phyloP scores from a whole-genome alignment of 2,113 vertebrate genomes.

The Oreocharis arfaki region DNA sequence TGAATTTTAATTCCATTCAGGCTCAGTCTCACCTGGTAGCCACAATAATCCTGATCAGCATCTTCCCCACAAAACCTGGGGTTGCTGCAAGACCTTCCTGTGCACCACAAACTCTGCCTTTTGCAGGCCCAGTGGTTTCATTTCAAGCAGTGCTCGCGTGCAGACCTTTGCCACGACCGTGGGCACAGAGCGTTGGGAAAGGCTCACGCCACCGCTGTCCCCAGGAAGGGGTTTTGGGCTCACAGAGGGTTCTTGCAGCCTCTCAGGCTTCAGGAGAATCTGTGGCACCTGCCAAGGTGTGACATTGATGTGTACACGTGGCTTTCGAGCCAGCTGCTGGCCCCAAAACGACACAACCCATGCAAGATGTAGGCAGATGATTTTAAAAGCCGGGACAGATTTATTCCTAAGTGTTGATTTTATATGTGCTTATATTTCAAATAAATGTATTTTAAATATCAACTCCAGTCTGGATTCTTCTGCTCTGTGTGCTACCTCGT shows the following conservation, averaged over 20 bases:
- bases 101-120: neutral
- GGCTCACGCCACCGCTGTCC: neutral
- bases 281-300: neutral
- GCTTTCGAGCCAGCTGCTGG: neutral
- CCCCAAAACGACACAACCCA: neutral
- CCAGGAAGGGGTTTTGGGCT: neutral
- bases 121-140: neutral
- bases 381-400: neutral
- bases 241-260: neutral
- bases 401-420: neutral
- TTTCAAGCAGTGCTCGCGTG: neutral
- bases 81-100: neutral
- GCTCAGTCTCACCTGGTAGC: neutral
- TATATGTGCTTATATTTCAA: neutral
- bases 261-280: neutral
- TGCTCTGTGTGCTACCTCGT: neutral
- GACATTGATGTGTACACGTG: accelerated
- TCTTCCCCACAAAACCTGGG: neutral
- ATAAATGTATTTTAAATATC: neutral
- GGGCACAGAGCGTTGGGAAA: accelerated
- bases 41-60: neutral
- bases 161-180: accelerated
- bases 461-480: neutral
- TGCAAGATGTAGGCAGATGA: neutral
- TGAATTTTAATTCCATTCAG: neutral